Evolutionary conservation across 2,797 vertebrate genomes (phyloP).

Genomic region (Tragelaphus oryx): DNA sequence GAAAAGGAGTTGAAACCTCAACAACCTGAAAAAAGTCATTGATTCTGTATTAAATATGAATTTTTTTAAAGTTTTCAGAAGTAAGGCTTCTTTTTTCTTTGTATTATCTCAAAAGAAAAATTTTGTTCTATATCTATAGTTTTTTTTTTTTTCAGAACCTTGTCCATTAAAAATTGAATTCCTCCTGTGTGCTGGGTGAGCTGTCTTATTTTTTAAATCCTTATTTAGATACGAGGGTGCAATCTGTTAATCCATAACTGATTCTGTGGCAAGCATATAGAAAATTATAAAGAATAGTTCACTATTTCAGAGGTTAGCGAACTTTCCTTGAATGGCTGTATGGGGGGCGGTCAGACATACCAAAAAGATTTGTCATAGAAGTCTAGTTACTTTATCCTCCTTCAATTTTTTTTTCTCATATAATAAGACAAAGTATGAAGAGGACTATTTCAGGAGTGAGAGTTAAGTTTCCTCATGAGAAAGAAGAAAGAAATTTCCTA

Average conservation of each 20-base stretch:
- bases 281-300: neutral
- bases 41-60: constrained; percentile 47
- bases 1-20: constrained; percentile 17
- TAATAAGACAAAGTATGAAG: neutral
- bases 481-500: neutral
- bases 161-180: constrained; percentile 18
- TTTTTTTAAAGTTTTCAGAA: constrained; percentile 5
- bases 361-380: neutral
- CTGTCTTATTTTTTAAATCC: neutral
- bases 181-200: neutral
- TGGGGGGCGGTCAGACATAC: neutral
- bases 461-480: neutral
- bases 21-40: constrained; percentile 29
- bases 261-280: constrained; percentile 12
- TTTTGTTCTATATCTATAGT: neutral
- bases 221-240: neutral
- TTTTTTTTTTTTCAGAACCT: neutral
- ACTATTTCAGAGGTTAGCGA: neutral
- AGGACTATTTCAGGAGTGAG: neutral
- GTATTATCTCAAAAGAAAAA: neutral
- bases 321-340: neutral
- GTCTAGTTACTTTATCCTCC: neutral
- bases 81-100: constrained; percentile 1
- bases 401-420: neutral
- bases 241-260: neutral